Conservation (phyloP, 2,797 vertebrate species). For the Notolabrus celidotus region DNA sequence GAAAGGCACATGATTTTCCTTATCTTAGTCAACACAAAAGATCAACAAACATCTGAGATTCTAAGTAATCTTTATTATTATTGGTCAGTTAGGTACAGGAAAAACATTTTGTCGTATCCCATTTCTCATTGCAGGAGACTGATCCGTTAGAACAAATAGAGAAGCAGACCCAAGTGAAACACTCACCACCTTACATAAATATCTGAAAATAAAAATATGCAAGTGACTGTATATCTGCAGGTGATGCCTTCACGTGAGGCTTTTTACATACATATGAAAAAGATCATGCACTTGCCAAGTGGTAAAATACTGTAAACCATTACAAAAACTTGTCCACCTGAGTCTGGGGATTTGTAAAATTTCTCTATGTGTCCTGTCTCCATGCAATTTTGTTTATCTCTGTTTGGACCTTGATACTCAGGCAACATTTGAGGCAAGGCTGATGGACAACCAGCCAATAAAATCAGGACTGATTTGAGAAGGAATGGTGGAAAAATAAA, state of each 20-base stretch:
- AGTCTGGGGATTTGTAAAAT: constrained; percentile 52
- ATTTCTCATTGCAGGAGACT: constrained; percentile 66
- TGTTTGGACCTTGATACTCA: constrained; percentile 65
- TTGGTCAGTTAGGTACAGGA: constrained; percentile 75
- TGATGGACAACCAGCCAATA: constrained; percentile 49
- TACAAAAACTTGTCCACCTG: constrained; percentile 46
- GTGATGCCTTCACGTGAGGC: constrained; percentile 30
- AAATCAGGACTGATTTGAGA: constrained; percentile 46
- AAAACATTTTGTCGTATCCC: constrained; percentile 64
- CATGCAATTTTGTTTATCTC: constrained; percentile 52
- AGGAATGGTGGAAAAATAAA: constrained; percentile 32
- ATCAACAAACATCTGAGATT: constrained; percentile 38
- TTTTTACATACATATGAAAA: constrained; percentile 40
- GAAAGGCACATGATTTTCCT: neutral
- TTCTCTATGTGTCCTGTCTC: constrained; percentile 68
- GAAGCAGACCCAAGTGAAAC: constrained; percentile 68
- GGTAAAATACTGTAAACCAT: constrained; percentile 63
- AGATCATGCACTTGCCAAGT: constrained; percentile 48
- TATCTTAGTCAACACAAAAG: neutral
- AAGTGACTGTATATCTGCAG: constrained; percentile 35
- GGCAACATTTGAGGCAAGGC: constrained; percentile 75
- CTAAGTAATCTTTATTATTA: constrained; percentile 72
- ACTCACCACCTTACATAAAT: constrained; percentile 34
- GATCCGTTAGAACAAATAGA: constrained; percentile 60
- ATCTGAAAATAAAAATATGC: constrained; percentile 48